Percentiles rank a stretch among this genome's conserved stretches.
Evolutionary conservation across 2,888 invertebrate genomes (phyloP).

Genomic region (Harpagoxenus sublaevis): DNA sequence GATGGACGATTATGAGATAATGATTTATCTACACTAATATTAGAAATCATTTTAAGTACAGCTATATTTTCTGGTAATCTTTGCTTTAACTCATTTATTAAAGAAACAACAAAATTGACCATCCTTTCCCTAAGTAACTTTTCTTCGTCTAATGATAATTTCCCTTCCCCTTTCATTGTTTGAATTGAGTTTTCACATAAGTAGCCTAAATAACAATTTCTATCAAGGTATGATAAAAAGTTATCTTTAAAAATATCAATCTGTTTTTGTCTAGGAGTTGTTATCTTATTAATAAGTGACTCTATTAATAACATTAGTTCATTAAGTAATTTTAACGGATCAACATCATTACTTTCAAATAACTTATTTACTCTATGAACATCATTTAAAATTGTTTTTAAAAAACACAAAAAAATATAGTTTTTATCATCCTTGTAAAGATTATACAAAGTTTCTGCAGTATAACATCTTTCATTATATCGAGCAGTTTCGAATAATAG

Average conservation of each 20-base stretch:
- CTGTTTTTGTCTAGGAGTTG: background rate
- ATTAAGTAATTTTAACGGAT: background rate
- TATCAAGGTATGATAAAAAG: background rate
- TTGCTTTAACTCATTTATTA: too few relatives aligned
- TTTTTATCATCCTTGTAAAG: background rate
- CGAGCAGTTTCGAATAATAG: background rate
- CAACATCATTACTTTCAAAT: background rate
- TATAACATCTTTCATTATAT: constrained; percentile 9
- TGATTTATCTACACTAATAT: too few relatives aligned
- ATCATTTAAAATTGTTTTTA: background rate
- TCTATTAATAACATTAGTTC: background rate
- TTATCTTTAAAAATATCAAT: constrained; percentile 10
- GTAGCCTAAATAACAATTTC: background rate
- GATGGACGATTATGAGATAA: too few relatives aligned
- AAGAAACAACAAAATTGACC: too few relatives aligned
- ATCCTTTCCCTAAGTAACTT: too few relatives aligned
- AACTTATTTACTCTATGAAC: background rate
- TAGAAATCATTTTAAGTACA: too few relatives aligned
- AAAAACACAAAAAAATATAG: background rate
- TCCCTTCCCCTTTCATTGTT: too few relatives aligned
- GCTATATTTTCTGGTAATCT: too few relatives aligned
- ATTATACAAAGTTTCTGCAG: background rate
- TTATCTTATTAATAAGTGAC: background rate
- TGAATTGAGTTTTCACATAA: too few relatives aligned
- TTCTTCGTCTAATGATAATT: too few relatives aligned